phyloP scores from a whole-genome alignment of 2,113 vertebrate genomes.

The Meriones unguiculatus region DNA sequence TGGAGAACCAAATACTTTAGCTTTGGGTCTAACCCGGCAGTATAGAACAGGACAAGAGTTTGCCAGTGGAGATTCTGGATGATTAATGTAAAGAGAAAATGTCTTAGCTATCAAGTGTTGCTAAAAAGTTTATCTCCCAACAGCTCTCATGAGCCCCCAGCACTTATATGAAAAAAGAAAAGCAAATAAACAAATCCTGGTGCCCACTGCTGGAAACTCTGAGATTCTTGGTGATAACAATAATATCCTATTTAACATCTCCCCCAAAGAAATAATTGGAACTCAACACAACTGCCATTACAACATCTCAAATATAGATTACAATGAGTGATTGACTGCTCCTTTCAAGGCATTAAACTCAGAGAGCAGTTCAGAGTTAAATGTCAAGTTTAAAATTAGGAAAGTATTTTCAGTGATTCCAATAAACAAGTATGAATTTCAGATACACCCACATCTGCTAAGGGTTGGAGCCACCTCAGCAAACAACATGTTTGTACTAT shows the following conservation, averaged over 20 bases:
- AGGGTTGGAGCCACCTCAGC: not conserved
- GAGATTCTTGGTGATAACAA: constrained; percentile 55
- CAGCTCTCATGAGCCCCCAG: not conserved
- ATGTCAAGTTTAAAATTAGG: constrained; percentile 25
- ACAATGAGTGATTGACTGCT: not conserved
- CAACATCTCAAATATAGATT: constrained; percentile 8
- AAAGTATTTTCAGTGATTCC: constrained; percentile 20
- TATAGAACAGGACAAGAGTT: not conserved
- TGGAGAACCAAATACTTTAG: not conserved
- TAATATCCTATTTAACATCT: not conserved
- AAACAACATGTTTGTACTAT: not conserved
- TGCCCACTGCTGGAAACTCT: constrained; percentile 58
- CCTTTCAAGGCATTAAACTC: not conserved
- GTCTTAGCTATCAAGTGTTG: constrained; percentile 15
- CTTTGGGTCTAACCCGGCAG: not conserved
- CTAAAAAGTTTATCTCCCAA: constrained; percentile 12
- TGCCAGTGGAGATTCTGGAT: constrained; percentile 48
- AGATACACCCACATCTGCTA: not conserved
- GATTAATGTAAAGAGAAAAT: constrained; percentile 25
- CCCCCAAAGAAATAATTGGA: not conserved
- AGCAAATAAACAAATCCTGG: constrained; percentile 62
- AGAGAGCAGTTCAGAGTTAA: not conserved
- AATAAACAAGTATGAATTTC: constrained; percentile 28
- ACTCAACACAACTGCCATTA: not conserved
- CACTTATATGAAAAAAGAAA: not conserved